phyloP scores from a whole-genome alignment of 2,113 vertebrate genomes.

The Neogobius melanostomus region DNA sequence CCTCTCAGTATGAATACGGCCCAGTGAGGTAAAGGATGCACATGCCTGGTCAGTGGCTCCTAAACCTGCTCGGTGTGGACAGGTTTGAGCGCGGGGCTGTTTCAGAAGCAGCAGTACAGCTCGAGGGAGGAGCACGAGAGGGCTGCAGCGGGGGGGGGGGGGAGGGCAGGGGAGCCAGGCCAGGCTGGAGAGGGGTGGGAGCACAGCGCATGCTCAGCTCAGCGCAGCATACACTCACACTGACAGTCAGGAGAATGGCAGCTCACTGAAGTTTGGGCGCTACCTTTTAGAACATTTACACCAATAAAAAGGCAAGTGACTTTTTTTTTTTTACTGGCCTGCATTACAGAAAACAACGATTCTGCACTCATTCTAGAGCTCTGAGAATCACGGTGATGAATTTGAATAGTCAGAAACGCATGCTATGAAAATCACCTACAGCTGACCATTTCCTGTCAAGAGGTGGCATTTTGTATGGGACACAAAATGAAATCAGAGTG shows the following conservation, averaged over 20 bases:
- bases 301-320: no score
- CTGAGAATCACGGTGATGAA: no score
- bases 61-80: slow-evolving; percentile 64
- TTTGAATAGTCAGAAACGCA: no score
- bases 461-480: no score
- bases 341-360: no score
- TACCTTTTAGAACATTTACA: no score
- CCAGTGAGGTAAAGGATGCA: slow-evolving; percentile 76
- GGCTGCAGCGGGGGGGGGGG: slow-evolving; percentile 69
- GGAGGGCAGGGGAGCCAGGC: slow-evolving; percentile 48
- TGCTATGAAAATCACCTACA: no score
- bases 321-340: no score
- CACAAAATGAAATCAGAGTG: no score
- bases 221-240: slow-evolving; percentile 74
- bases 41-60: slow-evolving; percentile 69
- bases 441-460: no score
- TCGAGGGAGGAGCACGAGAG: slow-evolving; percentile 70
- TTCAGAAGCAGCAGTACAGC: slow-evolving; percentile 65
- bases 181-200: slow-evolving; percentile 50
- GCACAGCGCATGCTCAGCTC: slow-evolving; percentile 87
- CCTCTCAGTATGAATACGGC: slow-evolving; percentile 74
- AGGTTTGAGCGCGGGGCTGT: slow-evolving; percentile 64
- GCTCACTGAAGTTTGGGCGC: slow-evolving; percentile 84
- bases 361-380: no score
- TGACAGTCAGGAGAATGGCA: slow-evolving; percentile 92